Percentiles rank a stretch among this genome's conserved stretches.
These are phyloP conservation scores for Pachyseris speciosa DNA, from an alignment of 64 coral and sea anemone genomes.

Conservation along the genomic window DNA sequence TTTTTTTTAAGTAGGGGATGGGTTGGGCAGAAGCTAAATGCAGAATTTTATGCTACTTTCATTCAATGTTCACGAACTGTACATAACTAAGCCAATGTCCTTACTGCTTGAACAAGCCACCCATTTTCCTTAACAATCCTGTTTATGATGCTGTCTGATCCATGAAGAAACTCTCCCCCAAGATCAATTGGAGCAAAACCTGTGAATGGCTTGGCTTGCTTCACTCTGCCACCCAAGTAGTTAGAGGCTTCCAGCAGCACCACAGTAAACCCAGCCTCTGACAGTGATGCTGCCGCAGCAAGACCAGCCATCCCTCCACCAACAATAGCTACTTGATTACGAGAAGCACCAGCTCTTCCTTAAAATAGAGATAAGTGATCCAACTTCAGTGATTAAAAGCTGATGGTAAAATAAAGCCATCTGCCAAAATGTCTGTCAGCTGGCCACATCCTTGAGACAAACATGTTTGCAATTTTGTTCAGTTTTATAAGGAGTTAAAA, in stretches of 20 bases:
- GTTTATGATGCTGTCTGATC: slow-evolving; percentile 47
- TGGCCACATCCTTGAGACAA: too few relatives aligned
- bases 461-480: too few relatives aligned
- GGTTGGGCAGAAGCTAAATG: too few relatives aligned
- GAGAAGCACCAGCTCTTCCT: background rate
- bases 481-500: too few relatives aligned
- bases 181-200: slow-evolving; percentile 75
- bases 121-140: slow-evolving; percentile 50
- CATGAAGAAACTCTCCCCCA: slow-evolving; percentile 77
- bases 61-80: too few relatives aligned
- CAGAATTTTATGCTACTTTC: too few relatives aligned
- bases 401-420: too few relatives aligned
- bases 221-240: slow-evolving; percentile 81
- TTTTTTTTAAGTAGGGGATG: too few relatives aligned
- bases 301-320: slow-evolving; percentile 93
- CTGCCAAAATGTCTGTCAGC: too few relatives aligned
- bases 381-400: background rate
- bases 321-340: slow-evolving; percentile 72
- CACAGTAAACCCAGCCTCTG: slow-evolving; percentile 80
- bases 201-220: slow-evolving; percentile 41
- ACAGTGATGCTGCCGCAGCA: slow-evolving; percentile 63
- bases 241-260: slow-evolving; percentile 86
- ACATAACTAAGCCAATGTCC: background rate
- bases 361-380: background rate
- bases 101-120: slow-evolving; percentile 45